A percentile compares a stretch with the other conserved stretches of the same genome.
phyloP scores from a whole-genome alignment of 2,797 vertebrate genomes.

The Rallus crepitans region DNA sequence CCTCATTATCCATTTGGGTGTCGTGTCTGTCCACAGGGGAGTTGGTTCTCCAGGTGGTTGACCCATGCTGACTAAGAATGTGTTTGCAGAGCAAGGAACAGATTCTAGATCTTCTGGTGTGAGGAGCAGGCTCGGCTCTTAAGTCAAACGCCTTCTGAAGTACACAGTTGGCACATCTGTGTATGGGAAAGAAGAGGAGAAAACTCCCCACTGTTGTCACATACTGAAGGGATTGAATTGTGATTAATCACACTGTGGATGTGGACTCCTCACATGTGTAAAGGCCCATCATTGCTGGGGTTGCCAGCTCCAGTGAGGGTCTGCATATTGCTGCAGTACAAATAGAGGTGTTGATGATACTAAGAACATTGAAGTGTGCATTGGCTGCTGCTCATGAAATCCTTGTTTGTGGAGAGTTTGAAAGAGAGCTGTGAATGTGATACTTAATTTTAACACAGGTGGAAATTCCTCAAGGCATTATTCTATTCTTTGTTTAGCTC shows the following conservation, averaged over 20 bases:
- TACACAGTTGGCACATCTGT: accelerated
- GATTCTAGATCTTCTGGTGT: background rate
- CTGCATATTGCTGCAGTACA: background rate
- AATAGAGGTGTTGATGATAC: background rate
- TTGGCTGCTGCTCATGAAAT: background rate
- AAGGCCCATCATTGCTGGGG: background rate
- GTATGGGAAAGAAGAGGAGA: background rate
- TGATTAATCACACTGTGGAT: background rate
- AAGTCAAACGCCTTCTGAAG: background rate
- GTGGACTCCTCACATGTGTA: background rate
- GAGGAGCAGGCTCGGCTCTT: background rate
- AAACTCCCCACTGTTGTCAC: accelerated
- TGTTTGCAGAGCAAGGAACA: background rate
- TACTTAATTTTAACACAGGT: slow-evolving; percentile 46
- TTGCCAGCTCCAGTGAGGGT: background rate
- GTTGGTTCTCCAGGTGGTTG: background rate
- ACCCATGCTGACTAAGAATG: background rate
- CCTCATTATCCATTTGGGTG: background rate
- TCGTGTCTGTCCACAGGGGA: background rate
- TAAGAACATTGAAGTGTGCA: background rate
- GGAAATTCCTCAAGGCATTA: slow-evolving; percentile 32
- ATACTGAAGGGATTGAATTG: background rate
- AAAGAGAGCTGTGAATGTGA: slow-evolving; percentile 39
- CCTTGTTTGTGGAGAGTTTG: background rate
- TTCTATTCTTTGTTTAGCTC: slow-evolving; percentile 25